Conservation (phyloP, 2,113 vertebrate genomes). For the Rhabdomys dilectus region DNA sequence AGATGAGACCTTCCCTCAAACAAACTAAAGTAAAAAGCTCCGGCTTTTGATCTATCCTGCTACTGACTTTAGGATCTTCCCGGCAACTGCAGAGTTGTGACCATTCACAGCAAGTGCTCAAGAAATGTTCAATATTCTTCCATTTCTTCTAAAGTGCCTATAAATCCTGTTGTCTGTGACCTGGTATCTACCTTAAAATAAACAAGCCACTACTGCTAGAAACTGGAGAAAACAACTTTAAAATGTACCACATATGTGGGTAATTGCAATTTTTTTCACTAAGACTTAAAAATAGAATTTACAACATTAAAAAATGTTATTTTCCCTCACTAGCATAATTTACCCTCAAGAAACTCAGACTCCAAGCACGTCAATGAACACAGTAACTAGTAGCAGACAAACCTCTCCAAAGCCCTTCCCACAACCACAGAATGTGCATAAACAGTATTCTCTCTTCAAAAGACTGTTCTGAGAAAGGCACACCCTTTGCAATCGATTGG, state of each 20-base stretch:
- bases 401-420: constrained; percentile 32
- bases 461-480: constrained; percentile 53
- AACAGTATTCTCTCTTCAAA: constrained; percentile 29
- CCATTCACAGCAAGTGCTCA: not conserved
- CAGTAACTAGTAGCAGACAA: not conserved
- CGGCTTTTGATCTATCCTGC: not conserved
- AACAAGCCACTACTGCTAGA: not conserved
- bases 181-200: constrained; percentile 16
- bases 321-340: not conserved
- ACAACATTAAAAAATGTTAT: not conserved
- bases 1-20: not conserved
- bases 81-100: not conserved
- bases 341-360: constrained; percentile 9
- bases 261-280: constrained; percentile 8
- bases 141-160: not conserved
- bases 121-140: not conserved
- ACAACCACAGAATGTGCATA: constrained; percentile 23
- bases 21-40: not conserved
- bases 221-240: not conserved
- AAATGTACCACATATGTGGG: not conserved
- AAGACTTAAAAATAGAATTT: constrained; percentile 37
- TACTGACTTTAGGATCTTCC: not conserved
- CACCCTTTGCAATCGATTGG: constrained; percentile 54
- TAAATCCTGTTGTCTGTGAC: constrained; percentile 24
- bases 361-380: constrained; percentile 30